Percentiles rank a stretch among this genome's conserved stretches.
Evolutionary conservation across 2,113 vertebrate genomes (phyloP).

Genomic region (Eleginops maclovinus): DNA sequence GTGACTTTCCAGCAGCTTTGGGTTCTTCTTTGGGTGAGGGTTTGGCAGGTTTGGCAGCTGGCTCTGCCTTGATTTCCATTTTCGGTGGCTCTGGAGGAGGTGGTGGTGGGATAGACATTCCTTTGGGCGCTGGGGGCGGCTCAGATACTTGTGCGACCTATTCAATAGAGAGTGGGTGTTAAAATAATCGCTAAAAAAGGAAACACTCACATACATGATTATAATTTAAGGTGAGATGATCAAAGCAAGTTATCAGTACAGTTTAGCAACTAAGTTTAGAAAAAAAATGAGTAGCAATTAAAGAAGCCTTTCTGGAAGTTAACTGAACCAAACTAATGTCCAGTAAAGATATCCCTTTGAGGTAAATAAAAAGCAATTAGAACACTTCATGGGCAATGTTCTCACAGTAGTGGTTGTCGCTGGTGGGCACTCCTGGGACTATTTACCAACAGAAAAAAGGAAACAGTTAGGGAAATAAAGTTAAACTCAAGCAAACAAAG

Average conservation of each 20-base stretch:
- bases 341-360: neutral
- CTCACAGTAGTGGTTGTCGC: conserved; percentile 80
- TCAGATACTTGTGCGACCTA: conserved; percentile 81
- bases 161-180: conserved; percentile 10
- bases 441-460: conserved; percentile 69
- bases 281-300: conserved; percentile 10
- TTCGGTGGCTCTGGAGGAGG: conserved; percentile 84
- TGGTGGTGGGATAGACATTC: conserved; percentile 85
- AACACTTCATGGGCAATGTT: conserved; percentile 32
- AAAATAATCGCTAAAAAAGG: neutral
- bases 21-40: conserved; percentile 68
- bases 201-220: neutral
- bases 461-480: conserved; percentile 50
- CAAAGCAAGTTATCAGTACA: neutral
- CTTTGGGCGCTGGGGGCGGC: conserved; percentile 73
- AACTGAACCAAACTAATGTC: neutral
- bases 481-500: conserved; percentile 45
- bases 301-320: neutral
- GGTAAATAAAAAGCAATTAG: conserved; percentile 17
- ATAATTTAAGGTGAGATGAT: neutral
- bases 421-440: conserved; percentile 78
- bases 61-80: conserved; percentile 81
- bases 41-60: conserved; percentile 71
- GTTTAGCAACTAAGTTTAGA: neutral
- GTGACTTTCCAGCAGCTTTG: conserved; percentile 80